phyloP scores from a whole-genome alignment of 2,113 vertebrate species.

The Psephotus haematonotus region DNA sequence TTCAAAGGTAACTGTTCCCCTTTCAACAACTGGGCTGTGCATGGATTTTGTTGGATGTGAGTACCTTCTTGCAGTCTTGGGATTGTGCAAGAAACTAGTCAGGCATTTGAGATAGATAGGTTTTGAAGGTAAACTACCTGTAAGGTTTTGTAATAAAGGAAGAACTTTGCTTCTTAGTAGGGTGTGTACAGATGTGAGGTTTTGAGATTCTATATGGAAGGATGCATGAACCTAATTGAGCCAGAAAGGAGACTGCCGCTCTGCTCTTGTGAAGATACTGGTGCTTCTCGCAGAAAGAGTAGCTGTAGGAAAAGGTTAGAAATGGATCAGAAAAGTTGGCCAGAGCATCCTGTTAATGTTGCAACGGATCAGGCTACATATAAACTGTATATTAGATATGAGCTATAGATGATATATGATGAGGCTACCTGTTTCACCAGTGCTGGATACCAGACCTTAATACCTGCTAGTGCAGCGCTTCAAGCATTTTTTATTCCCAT shows the following conservation, averaged over 20 bases:
- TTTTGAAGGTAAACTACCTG: background rate
- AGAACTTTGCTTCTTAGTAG: background rate
- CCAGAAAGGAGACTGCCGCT: background rate
- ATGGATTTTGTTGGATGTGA: background rate
- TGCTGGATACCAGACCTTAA: background rate
- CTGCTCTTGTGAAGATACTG: background rate
- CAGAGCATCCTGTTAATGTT: background rate
- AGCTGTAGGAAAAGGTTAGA: background rate
- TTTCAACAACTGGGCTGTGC: background rate
- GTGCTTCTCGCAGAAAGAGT: background rate
- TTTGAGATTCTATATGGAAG: background rate
- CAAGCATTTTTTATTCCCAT: background rate
- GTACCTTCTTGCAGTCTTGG: background rate
- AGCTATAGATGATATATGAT: background rate
- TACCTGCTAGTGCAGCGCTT: background rate
- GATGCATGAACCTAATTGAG: background rate
- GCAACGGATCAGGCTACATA: background rate
- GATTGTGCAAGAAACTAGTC: background rate
- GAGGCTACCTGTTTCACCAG: background rate
- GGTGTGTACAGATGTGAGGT: background rate
- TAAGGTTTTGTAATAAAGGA: background rate
- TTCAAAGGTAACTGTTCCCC: background rate
- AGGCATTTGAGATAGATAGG: background rate
- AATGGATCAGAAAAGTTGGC: background rate
- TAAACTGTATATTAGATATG: background rate